Base-by-base conservation (phyloP, 2,888 invertebrate genomes). In the Hoplodrina blanda region DNA sequence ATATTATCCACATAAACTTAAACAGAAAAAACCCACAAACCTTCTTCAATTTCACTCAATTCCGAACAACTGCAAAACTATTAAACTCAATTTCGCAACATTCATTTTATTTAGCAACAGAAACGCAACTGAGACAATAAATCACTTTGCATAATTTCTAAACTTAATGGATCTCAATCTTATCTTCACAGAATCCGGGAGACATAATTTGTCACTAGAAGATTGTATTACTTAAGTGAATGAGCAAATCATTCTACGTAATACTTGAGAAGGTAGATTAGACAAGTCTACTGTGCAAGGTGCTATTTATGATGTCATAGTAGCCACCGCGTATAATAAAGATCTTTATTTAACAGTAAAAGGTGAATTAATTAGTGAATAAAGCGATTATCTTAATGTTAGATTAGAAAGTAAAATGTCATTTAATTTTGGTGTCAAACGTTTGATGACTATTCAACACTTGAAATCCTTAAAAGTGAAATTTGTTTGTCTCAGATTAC, bases 151-250 rank as follows among this genome's bases (percentile, higher is more conserved):
- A 59, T 76, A 85, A 83, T 76, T 65, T 80, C 63, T 55, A 44
- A 66, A 79, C 59, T 72, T 77, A 83, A 81, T 85, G 81, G 76
- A 79, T 70, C 52, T 66, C 63, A 80, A 82, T 80, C 76, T 84
- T 80, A 81, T 80, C 78, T 64, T 30, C 52, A 49, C 64, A 57
- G 57, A 78, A 76, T 75, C 73, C 66, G 73, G 72, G 80, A 76
- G 70, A 73, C 53, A 79, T 81, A 82, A 84, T 84, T 83, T 82
- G 83, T 83, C 85, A 82, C 76, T 68, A 53, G 72, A 61, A 75
- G 67, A 77, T 62, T 75, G 81, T 69, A 76, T 73, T 78, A 69
- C 65, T 76, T 68, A 81, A 77, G 73, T 73, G 73, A 78, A 65
- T 78, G 62, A 68, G 67, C 78, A 83, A 84, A 81, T 84, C 81